These are phyloP conservation scores for Dryoscopus gambensis DNA, from an alignment of 2,113 vertebrate genomes.

Conservation along the genomic window DNA sequence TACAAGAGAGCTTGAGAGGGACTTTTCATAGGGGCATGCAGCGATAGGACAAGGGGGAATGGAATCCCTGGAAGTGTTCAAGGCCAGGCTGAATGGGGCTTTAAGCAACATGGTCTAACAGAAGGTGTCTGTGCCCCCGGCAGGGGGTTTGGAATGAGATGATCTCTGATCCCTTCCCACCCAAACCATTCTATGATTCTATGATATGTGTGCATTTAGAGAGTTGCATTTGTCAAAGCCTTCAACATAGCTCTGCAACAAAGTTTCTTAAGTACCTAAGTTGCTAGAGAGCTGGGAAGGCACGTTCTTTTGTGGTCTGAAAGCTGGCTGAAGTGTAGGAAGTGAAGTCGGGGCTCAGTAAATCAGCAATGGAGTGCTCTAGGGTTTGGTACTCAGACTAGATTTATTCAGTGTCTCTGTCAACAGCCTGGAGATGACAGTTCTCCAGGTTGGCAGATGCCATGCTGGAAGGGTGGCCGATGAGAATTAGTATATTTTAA, in stretches of 20 bases:
- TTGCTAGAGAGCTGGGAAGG: neutral
- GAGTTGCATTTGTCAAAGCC: neutral
- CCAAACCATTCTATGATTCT: neutral
- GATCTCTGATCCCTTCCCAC: neutral
- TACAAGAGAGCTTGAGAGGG: neutral
- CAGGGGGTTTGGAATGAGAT: neutral
- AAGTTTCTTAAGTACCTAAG: neutral
- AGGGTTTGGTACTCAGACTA: neutral
- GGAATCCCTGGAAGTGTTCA: neutral
- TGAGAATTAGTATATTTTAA: neutral
- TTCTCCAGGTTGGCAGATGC: neutral
- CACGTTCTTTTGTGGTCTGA: neutral
- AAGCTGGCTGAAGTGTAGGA: neutral
- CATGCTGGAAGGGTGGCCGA: neutral
- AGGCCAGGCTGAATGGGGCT: neutral
- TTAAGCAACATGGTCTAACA: too few species aligned
- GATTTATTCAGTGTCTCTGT: neutral
- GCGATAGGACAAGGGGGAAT: neutral
- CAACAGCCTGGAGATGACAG: neutral
- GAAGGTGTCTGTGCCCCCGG: neutral
- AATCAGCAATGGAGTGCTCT: neutral
- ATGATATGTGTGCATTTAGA: neutral
- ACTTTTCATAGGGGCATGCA: neutral
- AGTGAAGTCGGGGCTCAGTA: neutral
- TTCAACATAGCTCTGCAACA: neutral